A percentile compares a stretch with the other conserved stretches of the same genome.
phyloP scores from a whole-genome alignment of 1,140 invertebrate genomes.

The Platorchestia sp. region DNA sequence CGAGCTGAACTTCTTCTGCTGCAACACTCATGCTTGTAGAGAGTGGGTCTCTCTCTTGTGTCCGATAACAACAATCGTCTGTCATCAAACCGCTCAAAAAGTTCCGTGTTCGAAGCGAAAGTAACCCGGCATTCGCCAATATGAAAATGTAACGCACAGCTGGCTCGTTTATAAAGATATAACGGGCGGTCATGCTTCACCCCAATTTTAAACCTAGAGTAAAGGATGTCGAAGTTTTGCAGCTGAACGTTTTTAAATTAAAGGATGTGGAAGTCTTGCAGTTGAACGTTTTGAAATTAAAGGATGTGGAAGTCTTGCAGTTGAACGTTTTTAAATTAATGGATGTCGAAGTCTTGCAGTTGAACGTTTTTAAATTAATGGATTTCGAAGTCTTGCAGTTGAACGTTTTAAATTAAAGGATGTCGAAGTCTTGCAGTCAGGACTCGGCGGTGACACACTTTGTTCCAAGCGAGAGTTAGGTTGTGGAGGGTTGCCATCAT shows the following conservation, averaged over 20 bases:
- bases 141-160: not conserved
- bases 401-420: not conserved
- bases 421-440: not conserved
- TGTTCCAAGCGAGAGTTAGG: not conserved
- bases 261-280: too few relatives aligned
- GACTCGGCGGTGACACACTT: not conserved
- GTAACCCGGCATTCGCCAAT: too few relatives aligned
- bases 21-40: not conserved
- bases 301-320: too few relatives aligned
- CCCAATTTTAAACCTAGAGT: too few relatives aligned
- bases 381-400: too few relatives aligned
- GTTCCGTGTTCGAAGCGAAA: too few relatives aligned
- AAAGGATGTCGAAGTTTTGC: too few relatives aligned
- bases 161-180: not conserved
- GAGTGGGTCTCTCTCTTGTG: not conserved
- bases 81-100: not conserved
- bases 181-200: not conserved
- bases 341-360: too few relatives aligned
- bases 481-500: constrained; percentile 32
- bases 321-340: not conserved
- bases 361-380: not conserved
- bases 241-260: too few relatives aligned
- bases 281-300: not conserved
- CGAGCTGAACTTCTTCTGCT: not conserved
- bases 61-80: not conserved